These are phyloP conservation scores for Australoheros facetus DNA, from an alignment of 2,797 vertebrate genomes.

Conservation along the genomic window DNA sequence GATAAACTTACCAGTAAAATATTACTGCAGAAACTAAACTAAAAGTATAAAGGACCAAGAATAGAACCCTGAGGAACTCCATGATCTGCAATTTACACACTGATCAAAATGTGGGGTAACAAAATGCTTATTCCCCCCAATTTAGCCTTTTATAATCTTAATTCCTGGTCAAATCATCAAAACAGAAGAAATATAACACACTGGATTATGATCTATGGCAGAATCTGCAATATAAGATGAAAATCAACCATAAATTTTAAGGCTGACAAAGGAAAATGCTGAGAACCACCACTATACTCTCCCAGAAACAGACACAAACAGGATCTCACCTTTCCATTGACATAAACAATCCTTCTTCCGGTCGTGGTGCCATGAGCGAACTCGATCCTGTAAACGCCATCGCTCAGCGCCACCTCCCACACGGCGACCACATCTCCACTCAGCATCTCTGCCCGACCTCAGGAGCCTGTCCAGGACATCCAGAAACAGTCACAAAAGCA, in stretches of 20 bases:
- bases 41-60: not conserved
- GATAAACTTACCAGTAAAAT: no score
- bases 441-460: slow-evolving; percentile 65
- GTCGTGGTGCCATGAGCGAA: slow-evolving; percentile 94
- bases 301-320: not conserved
- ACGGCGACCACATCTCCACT: slow-evolving; percentile 85
- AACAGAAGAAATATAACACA: not conserved
- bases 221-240: not conserved
- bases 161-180: not conserved
- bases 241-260: not conserved
- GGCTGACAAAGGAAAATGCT: not conserved
- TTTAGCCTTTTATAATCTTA: no score
- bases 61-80: slow-evolving; percentile 5
- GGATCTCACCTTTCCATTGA: slow-evolving; percentile 87
- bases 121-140: not conserved
- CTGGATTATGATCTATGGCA: not conserved
- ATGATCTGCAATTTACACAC: no score
- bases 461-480: not conserved
- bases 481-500: not conserved
- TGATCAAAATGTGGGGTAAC: not conserved
- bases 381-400: slow-evolving; percentile 89
- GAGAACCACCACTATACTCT: not conserved
- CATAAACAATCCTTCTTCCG: slow-evolving; percentile 89
- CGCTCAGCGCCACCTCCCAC: slow-evolving; percentile 93
- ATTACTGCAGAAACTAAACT: not conserved